Evolutionary conservation across 2,888 invertebrate genomes (phyloP).

Genomic region (Auanema sp.): DNA sequence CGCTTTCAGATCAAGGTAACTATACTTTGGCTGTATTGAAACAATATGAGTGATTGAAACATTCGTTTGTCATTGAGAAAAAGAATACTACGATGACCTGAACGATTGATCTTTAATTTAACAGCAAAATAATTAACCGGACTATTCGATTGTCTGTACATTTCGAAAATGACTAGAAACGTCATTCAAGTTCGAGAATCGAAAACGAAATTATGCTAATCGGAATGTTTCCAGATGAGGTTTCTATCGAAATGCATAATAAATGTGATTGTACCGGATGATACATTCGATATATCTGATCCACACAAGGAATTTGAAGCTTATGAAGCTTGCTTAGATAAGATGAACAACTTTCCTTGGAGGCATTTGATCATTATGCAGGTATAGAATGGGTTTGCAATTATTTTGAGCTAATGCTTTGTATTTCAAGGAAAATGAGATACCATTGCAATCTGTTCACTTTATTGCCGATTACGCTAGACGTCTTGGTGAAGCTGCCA

Average conservation of each 20-base stretch:
- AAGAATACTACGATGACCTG: background rate
- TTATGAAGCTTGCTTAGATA: conserved; percentile 26
- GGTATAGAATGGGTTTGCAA: conserved; percentile 11
- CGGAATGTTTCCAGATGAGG: conserved; percentile 26
- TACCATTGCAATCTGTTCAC: conserved; percentile 35
- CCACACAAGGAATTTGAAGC: conserved; percentile 30
- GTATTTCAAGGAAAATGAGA: conserved; percentile 25
- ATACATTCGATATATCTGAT: conserved; percentile 29
- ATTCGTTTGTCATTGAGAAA: background rate
- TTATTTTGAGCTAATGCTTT: no score
- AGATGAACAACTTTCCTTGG: conserved; percentile 36
- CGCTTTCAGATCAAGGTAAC: conserved; percentile 29
- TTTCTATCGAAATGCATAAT: conserved; percentile 32
- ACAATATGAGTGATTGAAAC: conserved; percentile 7
- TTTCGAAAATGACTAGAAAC: no score
- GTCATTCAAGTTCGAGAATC: no score
- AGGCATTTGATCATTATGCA: conserved; percentile 31
- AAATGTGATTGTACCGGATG: conserved; percentile 30
- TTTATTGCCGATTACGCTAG: conserved; percentile 21
- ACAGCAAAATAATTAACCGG: no score
- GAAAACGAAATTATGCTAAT: background rate
- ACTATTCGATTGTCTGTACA: no score
- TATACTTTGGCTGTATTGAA: background rate
- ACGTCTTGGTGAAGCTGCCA: conserved; percentile 12
- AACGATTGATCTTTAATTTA: background rate